Conservation (phyloP, 2,113 vertebrate genomes). For the Corvus moneduloides region DNA sequence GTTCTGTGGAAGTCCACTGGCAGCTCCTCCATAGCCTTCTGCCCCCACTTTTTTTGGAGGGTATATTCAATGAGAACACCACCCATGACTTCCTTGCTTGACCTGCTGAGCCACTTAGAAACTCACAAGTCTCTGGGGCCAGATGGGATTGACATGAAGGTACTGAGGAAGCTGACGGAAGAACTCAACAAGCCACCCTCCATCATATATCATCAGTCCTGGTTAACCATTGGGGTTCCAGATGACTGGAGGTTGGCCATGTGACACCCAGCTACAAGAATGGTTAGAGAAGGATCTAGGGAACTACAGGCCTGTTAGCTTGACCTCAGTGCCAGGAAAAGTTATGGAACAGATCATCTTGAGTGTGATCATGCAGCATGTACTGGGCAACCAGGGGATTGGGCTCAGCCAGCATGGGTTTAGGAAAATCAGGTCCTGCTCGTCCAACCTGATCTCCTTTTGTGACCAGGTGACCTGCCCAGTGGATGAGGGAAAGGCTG, state of each 20-base stretch:
- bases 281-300: background rate
- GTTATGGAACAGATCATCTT: background rate
- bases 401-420: background rate
- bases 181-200: background rate
- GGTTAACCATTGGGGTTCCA: background rate
- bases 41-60: background rate
- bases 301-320: background rate
- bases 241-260: background rate
- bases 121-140: background rate
- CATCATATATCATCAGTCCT: background rate
- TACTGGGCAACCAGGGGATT: accelerated
- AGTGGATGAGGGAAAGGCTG: background rate
- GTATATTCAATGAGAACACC: background rate
- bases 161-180: background rate
- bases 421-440: background rate
- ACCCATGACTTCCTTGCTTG: background rate
- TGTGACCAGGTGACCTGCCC: background rate
- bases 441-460: background rate
- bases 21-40: background rate
- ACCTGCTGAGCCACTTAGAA: background rate
- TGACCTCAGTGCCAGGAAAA: background rate
- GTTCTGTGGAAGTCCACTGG: background rate
- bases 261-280: background rate
- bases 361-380: background rate
- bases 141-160: background rate